A percentile compares a stretch with the other conserved stretches of the same genome.
These are phyloP conservation scores for Ceratina australensis DNA, from an alignment of 1,140 invertebrate genomes.

Conservation along the genomic window DNA sequence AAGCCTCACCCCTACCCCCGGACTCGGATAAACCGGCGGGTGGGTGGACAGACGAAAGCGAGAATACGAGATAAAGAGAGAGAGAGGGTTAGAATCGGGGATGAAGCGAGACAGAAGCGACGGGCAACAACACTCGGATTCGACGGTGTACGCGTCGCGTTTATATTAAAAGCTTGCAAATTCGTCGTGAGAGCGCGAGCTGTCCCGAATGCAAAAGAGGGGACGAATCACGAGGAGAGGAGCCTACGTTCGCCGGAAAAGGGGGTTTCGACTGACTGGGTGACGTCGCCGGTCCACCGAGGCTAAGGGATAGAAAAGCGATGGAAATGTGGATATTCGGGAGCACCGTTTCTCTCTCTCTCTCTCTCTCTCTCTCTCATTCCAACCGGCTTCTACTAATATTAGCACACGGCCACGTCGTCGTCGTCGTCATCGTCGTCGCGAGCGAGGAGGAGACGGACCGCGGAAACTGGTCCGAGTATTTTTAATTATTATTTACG, in stretches of 20 bases:
- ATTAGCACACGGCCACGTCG: constrained; percentile 35
- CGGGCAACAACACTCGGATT: constrained; percentile 60
- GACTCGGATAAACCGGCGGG: constrained; percentile 36
- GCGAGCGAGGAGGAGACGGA: background rate
- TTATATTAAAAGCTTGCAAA: constrained; percentile 70
- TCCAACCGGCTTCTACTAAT: constrained; percentile 36
- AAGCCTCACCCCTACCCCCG: constrained; percentile 3
- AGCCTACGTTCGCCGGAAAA: constrained; percentile 28
- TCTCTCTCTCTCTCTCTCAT: background rate
- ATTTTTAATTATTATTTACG: constrained; percentile 73
- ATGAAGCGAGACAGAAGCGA: constrained; percentile 11
- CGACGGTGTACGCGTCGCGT: constrained; percentile 62
- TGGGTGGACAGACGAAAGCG: constrained; percentile 7
- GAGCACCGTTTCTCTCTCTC: background rate
- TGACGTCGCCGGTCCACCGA: background rate
- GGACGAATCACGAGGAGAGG: constrained; percentile 50
- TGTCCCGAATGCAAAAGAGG: constrained; percentile 63
- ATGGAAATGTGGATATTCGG: constrained; percentile 58
- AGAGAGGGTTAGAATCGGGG: background rate
- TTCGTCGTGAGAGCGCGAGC: constrained; percentile 57
- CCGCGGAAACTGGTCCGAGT: constrained; percentile 49
- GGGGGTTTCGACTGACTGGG: background rate
- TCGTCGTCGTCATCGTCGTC: background rate
- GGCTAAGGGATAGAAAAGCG: constrained; percentile 54
- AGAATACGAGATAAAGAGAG: constrained; percentile 13